phyloP scores from a whole-genome alignment of 2,113 vertebrate genomes.

The Todiramphus chloris region DNA sequence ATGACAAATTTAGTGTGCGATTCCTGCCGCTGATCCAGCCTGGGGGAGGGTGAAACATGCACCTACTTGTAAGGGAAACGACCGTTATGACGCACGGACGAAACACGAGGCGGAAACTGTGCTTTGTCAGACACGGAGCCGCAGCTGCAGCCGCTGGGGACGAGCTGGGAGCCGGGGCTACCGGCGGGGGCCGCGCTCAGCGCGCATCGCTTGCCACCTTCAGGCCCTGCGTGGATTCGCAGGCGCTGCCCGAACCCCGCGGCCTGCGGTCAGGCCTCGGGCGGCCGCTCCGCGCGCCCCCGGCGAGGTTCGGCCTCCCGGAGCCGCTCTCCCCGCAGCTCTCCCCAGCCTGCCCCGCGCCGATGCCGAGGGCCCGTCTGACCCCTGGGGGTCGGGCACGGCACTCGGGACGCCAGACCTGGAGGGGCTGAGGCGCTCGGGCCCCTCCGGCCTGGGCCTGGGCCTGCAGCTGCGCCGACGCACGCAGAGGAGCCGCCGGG shows the following conservation, averaged over 20 bases:
- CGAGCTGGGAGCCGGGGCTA: not conserved
- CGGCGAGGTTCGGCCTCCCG: too few species aligned
- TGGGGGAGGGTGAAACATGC: not conserved
- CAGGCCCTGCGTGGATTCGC: constrained; percentile 55
- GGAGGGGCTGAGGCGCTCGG: not conserved
- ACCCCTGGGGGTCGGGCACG: rapidly evolving
- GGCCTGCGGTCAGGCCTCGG: not conserved
- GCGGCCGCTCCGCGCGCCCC: too few species aligned
- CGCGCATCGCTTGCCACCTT: constrained; percentile 69
- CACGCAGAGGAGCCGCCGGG: not conserved
- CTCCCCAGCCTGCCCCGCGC: rapidly evolving
- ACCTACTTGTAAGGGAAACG: not conserved
- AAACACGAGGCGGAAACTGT: rapidly evolving
- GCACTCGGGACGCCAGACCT: not conserved
- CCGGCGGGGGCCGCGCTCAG: not conserved
- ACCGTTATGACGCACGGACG: rapidly evolving
- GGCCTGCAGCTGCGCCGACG: too few species aligned
- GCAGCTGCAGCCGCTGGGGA: not conserved
- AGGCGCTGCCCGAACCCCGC: rapidly evolving
- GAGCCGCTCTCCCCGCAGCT: not conserved
- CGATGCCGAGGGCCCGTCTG: rapidly evolving
- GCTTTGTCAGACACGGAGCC: not conserved
- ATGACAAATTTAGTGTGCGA: not conserved
- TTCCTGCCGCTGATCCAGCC: not conserved
- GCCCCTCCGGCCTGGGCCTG: not conserved